Base-by-base conservation (phyloP, 2,888 invertebrate genomes). In the Hedya salicella region DNA sequence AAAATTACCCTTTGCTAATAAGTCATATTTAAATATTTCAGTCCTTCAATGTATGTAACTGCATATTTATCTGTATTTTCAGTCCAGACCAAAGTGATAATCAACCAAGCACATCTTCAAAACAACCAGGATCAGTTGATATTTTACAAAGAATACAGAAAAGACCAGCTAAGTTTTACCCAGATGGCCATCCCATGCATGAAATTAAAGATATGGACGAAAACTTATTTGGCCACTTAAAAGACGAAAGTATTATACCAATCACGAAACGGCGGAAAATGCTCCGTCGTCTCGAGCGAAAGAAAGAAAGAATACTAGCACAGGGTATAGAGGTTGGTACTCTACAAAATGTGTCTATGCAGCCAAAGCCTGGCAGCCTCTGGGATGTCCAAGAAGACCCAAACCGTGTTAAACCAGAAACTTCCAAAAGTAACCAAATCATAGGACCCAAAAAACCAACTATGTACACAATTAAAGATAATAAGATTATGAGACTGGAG, bases 111-210 rank as follows among this genome's bases (percentile, higher is more conserved):
- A 77, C 83, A 25, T 82, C 85, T 32, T 68, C 42, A 17, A 61
- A 46, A 9, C 69, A 73, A 52, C 36, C 77, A 30, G 77, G 82
- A 44, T 77, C 77, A 36, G 76, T 82, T 32, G 77, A 79, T 60
- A 69, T 81, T n/a, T 56, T 74, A 9, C 74, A 78, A 17, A 76
- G 72, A 62, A 64, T 75, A 6, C 77, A 80, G 6, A 78, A 80
- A 46, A 76, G 74, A 59, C 72, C 75, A 62, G 71, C 76, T 60
- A 85, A 74, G 57, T 81, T 82, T 44, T 90, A 88, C 62, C 87
- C 89, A 0, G 82, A 87, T 36, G 87, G 86, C 3, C 93, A 93
- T 71, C 94, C 94, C 13, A 93, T 94, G 80, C 89, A 94, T 74
- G 80, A 89, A 46, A 75, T 94, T 3, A 88, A 91, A 72, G 82